phyloP scores from a whole-genome alignment of 2,888 invertebrate genomes.

The Encarsia formosa region DNA sequence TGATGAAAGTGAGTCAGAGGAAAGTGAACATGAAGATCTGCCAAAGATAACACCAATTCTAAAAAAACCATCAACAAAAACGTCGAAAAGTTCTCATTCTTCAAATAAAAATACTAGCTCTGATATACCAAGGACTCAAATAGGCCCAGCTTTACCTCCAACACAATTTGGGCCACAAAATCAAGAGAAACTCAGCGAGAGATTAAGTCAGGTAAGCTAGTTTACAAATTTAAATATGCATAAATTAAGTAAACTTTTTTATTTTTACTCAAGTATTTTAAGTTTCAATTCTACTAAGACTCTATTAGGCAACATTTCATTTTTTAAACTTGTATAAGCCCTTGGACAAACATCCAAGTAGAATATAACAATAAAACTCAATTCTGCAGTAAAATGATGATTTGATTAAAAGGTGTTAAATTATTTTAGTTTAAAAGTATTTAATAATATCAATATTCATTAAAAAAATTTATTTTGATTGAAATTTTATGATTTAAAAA shows the following conservation, averaged over 20 bases:
- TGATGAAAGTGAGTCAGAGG: slow-evolving; percentile 50
- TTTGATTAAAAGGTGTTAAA: too few relatives aligned
- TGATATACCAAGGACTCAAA: slow-evolving; percentile 10
- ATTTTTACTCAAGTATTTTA: too few relatives aligned
- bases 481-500: background rate
- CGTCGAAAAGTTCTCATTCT: slow-evolving; percentile 4
- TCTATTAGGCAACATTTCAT: too few relatives aligned
- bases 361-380: too few relatives aligned
- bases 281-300: too few relatives aligned
- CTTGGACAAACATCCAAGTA: too few relatives aligned
- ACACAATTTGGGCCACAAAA: slow-evolving; percentile 35
- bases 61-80: slow-evolving; percentile 9
- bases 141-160: slow-evolving; percentile 34
- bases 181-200: slow-evolving; percentile 20
- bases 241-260: too few relatives aligned
- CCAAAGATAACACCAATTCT: background rate
- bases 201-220: slow-evolving; percentile 16
- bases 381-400: too few relatives aligned
- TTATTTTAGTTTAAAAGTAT: too few relatives aligned
- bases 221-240: too few relatives aligned
- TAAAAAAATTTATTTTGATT: background rate
- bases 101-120: slow-evolving; percentile 10
- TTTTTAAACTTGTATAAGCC: too few relatives aligned
- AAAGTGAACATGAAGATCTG: slow-evolving; percentile 33
- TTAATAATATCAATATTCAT: too few relatives aligned